phyloP scores from a whole-genome alignment of 2,888 invertebrate genomes.

The Macaria liturata region DNA sequence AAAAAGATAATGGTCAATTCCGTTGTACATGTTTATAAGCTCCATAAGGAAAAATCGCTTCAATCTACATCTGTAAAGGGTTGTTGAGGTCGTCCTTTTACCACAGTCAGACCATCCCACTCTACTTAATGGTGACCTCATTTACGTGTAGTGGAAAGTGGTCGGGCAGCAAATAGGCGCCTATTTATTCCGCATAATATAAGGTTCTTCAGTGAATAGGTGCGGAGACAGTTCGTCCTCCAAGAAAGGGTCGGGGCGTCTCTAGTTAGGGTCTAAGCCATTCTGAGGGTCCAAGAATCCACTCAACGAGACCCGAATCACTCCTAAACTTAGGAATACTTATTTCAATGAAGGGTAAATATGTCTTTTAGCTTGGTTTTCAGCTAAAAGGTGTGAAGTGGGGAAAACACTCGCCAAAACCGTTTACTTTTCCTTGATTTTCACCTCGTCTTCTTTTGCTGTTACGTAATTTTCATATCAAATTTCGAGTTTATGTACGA shows the following conservation, averaged over 20 bases:
- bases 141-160: constrained; percentile 7
- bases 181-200: constrained; percentile 5
- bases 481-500: too few relatives aligned
- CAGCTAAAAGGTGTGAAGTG: constrained; percentile 1
- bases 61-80: too few relatives aligned
- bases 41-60: too few relatives aligned
- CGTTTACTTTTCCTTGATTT: too few relatives aligned
- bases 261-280: constrained; percentile 1
- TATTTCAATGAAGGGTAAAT: constrained; percentile 3
- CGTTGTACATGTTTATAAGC: too few relatives aligned
- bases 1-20: too few relatives aligned
- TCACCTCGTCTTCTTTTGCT: too few relatives aligned
- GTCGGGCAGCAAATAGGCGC: constrained; percentile 4
- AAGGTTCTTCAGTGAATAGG: constrained; percentile 1
- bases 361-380: constrained; percentile 1
- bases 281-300: constrained; percentile 5
- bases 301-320: constrained; percentile 3
- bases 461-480: too few relatives aligned
- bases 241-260: constrained; percentile 4
- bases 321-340: not conserved
- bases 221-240: constrained; percentile 4
- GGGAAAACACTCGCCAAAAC: not conserved
- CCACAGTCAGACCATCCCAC: constrained; percentile 3
- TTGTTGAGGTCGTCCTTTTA: not conserved
- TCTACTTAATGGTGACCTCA: constrained; percentile 13